Conservation (phyloP, 2,113 vertebrate species). For the Pedetes capensis region DNA sequence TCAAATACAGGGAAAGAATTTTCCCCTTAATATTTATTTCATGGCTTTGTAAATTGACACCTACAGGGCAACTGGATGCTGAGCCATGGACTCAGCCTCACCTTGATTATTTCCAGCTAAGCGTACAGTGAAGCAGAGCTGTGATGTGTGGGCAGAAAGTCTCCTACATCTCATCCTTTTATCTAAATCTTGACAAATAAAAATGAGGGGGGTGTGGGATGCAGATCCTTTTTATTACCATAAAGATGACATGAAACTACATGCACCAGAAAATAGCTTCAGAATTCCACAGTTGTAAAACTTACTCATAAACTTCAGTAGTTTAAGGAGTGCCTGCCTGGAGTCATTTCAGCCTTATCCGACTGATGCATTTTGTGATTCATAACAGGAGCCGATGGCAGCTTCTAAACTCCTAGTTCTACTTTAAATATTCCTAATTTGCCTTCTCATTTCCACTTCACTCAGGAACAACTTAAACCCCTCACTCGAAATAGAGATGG, state of each 20-base stretch:
- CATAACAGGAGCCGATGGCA: background rate
- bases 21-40: background rate
- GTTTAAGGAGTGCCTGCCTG: constrained; percentile 4
- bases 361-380: background rate
- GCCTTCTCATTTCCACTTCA: background rate
- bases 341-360: constrained; percentile 38
- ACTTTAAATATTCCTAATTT: background rate
- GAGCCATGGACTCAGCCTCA: background rate
- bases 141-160: background rate
- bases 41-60: background rate
- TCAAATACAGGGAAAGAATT: background rate
- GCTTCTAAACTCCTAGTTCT: background rate
- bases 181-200: constrained; percentile 50
- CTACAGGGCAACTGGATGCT: background rate
- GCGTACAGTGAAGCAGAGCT: background rate
- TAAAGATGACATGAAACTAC: constrained; percentile 56
- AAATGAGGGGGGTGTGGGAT: constrained; percentile 11
- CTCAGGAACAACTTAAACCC: background rate
- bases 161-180: background rate
- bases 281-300: constrained; percentile 40
- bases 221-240: constrained; percentile 27
- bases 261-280: constrained; percentile 36
- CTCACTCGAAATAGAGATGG: background rate
- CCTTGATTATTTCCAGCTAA: constrained; percentile 29
- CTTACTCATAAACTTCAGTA: background rate